Evolutionary conservation across 2,113 vertebrate species (phyloP), one percentile per base, ranked within the genome.

Genomic region (Psophia crepitans): DNA sequence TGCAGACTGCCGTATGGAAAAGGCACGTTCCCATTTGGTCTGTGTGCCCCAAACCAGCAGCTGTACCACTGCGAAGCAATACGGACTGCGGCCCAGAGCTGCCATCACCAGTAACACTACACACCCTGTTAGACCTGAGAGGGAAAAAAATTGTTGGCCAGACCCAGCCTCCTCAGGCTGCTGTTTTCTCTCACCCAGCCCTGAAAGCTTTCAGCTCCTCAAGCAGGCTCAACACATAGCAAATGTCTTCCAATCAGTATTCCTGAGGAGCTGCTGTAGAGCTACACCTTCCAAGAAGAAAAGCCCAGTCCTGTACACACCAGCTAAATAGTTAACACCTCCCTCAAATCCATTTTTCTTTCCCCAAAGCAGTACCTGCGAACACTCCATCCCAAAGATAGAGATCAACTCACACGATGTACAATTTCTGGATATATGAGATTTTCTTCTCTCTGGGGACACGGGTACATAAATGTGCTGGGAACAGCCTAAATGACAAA

Each of bases 51-150:
- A 43, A 28, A 13, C 15, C 6, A 22, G 21, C 27, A 32, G 18
- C 28, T 1, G 13, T 2, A 30, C 53, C 74, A 8, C 20, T 16
- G 35, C 54, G 54, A 28, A 49, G 22, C 46, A 14, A 28, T 1
- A 28, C 0, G 2, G 57, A n/a, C 44, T 8, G 20, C 2, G 12
- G 16, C 21, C 75, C 33, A 41, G 54, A 53, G 15, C 46, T 46
- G n/a, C 68, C 54, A 9, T 5, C 46, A 26, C 24, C 75, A 60
- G 33, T 18, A 39, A 19, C 26, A 2, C 17, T 1, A 23, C 26
- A 7, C 2, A 9, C 8, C 27, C 58, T 14, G 2, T 1, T 0
- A 27, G 15, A 10, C 5, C 64, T 26, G 11, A 19, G 0, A 10
- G 33, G 5, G 15, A 5, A 64, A 23, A 23, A 6, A 44, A 35